A percentile compares a stretch with the other conserved stretches of the same genome.
Evolutionary conservation across 1,140 invertebrate genomes (phyloP).

Genomic region (Macrosteles quadrilineatus): DNA sequence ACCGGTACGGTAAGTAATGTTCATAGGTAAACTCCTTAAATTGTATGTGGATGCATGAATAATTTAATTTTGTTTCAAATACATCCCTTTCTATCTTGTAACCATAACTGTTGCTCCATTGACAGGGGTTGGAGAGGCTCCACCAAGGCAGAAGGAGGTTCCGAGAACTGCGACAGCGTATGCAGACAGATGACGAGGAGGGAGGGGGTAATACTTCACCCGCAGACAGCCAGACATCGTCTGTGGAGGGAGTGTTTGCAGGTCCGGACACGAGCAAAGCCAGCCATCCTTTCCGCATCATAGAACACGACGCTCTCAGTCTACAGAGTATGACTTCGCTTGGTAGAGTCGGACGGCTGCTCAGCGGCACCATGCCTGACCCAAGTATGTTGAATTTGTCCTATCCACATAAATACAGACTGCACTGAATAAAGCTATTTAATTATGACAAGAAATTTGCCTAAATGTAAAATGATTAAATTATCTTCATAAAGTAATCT

Average conservation of each 20-base stretch:
- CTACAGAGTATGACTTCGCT: conserved; percentile 84
- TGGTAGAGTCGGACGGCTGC: conserved; percentile 73
- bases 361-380: conserved; percentile 57
- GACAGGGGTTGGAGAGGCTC: conserved; percentile 32
- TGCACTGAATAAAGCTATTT: too few species aligned
- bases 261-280: conserved; percentile 56
- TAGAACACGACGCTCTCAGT: conserved; percentile 83
- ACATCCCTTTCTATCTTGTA: too few species aligned
- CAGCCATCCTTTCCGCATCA: conserved; percentile 76
- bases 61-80: too few species aligned
- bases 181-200: conserved; percentile 83
- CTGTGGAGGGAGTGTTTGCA: conserved; percentile 62
- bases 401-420: too few species aligned
- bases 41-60: too few species aligned
- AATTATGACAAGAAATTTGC: too few species aligned
- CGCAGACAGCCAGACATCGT: conserved; percentile 77
- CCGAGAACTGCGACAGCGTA: conserved; percentile 77
- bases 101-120: too few species aligned
- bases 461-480: too few species aligned
- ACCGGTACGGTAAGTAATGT: too few species aligned
- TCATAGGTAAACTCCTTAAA: too few species aligned
- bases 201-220: conserved; percentile 65
- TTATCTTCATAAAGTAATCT: too few species aligned
- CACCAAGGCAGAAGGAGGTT: conserved; percentile 65
- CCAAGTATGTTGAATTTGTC: not conserved